Evolutionary conservation across 2,888 invertebrate genomes (phyloP), one percentile per base, ranked within the genome.

Genomic region (Bembecia ichneumoniformis): DNA sequence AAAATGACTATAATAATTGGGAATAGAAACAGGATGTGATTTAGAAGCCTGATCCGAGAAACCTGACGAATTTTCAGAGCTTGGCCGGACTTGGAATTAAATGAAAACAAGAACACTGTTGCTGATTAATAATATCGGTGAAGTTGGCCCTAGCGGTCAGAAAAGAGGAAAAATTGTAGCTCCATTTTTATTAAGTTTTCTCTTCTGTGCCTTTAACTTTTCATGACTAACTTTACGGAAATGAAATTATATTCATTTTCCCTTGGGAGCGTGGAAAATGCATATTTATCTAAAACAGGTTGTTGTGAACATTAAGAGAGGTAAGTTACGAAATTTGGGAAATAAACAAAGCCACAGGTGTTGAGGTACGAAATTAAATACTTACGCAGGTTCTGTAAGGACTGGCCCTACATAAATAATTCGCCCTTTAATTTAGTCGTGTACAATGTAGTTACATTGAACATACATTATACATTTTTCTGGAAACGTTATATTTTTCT

Each of bases 341-440:
- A 72, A 81, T 80, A 82, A 80, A 82, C 76, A 78, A 73, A 69
- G 74, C 76, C 77, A 70, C 82, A 81, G 82, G 79, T 82, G 82
- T 62, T 62, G 63, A 56, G 59, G 59, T 63, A 58, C 60, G 55
- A 69, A 75, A 78, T 77, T 78, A 74, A 78, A 81, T 70, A 68
- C 67, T 43, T 50, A 52, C 60, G 28, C 28, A 46, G 34, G 17
- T 46, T 15, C 46, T 44, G 44, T 44, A 63, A 61, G 61, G 55
- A 59, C 68, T 58, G 63, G 62, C 50, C 65, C 56, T 53, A 59
- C 69, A 68, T 79, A 75, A 80, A 80, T 78, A 73, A 77, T 76
- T 60, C 60, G 57, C 62, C 63, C 66, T 70, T 71, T 71, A 69
- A 71, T 68, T 69, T 67, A 54, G 58, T 52, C 50, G 44, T 44